Evolutionary conservation across 1,140 invertebrate genomes (phyloP).

Genomic region (Conus ventricosus): DNA sequence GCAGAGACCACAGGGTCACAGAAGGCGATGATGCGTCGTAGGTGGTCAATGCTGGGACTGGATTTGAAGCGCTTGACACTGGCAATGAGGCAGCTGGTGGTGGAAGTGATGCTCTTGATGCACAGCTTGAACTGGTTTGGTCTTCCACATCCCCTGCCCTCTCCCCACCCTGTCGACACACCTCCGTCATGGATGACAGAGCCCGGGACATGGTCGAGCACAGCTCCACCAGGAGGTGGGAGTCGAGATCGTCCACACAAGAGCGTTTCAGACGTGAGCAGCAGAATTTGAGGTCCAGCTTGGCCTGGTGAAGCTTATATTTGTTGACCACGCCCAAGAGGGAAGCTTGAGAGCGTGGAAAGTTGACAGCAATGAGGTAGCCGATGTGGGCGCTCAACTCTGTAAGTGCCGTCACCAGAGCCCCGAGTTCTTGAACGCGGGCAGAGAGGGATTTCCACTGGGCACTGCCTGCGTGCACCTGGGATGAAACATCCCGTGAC

Average conservation of each 20-base stretch:
- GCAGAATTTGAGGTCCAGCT: slow-evolving; percentile 61
- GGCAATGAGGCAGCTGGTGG: slow-evolving; percentile 62
- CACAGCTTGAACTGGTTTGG: slow-evolving; percentile 68
- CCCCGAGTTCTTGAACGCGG: slow-evolving; percentile 51
- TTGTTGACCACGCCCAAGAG: slow-evolving; percentile 57
- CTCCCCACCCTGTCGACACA: slow-evolving; percentile 59
- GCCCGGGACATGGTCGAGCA: slow-evolving; percentile 63
- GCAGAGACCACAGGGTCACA: slow-evolving; percentile 64
- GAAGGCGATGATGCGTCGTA: slow-evolving; percentile 58
- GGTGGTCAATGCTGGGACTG: slow-evolving; percentile 48
- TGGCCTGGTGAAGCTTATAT: slow-evolving; percentile 57
- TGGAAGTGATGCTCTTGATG: slow-evolving; percentile 65
- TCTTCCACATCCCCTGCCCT: slow-evolving; percentile 50
- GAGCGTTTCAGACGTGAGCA: slow-evolving; percentile 60
- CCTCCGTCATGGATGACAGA: slow-evolving; percentile 61
- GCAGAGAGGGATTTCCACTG: slow-evolving; percentile 57
- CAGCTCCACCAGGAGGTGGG: slow-evolving; percentile 61
- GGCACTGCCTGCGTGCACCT: slow-evolving; percentile 29
- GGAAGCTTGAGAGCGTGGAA: slow-evolving; percentile 47
- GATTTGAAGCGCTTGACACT: slow-evolving; percentile 67
- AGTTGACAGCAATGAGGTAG: slow-evolving; percentile 59
- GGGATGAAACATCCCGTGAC: slow-evolving; percentile 46
- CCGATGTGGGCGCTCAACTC: slow-evolving; percentile 60
- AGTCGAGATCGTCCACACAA: slow-evolving; percentile 56
- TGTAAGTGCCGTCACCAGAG: slow-evolving; percentile 51